Base-by-base conservation (phyloP, 2,113 vertebrate genomes). In the Corythaixoides concolor region DNA sequence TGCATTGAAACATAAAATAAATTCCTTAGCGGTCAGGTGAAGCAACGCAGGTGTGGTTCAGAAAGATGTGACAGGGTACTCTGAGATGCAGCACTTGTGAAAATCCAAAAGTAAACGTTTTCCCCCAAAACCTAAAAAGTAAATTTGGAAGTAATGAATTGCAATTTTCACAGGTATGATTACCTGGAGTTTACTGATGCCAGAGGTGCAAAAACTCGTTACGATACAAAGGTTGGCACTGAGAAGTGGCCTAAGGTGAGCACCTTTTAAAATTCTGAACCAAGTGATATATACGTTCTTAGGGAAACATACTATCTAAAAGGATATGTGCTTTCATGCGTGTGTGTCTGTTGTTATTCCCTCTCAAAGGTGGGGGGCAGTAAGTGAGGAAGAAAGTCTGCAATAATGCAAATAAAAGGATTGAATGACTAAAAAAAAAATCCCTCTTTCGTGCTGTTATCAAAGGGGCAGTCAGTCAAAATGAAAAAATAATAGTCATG, bases 221-320 rank as follows among this genome's bases (percentile, higher is more conserved):
- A 99, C 15, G 99, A 99, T 95, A 99, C 99, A 97, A 99, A 99
- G 98, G 99, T 99, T 79, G 99, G 99, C 96, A 99, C 99, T 53
- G 99, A 99, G 56, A 99, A 99, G 95, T 99, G 99, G 99, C 99
- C 99, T 79, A 99, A 99, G 99, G 99, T 99, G 97, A 98, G 98
- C 91, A n/a, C 33, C 49, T 88, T 88, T 85, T 85, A 52, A 69
- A 85, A 53, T 89, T 77, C 50, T 80, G 59, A 82, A 60, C 52
- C 30, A 63, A 72, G 70, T 55, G 60, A 41, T 79, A 27, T 24
- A 82, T 16, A 41, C 68, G 69, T 1, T 53, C 74, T 68, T 90
- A 39, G 37, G 39, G 60, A 80, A 81, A 32, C 1, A 12, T 53
- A 0, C 26, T 39, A 10, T 68, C 9, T 90, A 18, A 86, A 69